Evolutionary conservation across 2,113 vertebrate genomes (phyloP).

Genomic region (Pterocles burchelli): DNA sequence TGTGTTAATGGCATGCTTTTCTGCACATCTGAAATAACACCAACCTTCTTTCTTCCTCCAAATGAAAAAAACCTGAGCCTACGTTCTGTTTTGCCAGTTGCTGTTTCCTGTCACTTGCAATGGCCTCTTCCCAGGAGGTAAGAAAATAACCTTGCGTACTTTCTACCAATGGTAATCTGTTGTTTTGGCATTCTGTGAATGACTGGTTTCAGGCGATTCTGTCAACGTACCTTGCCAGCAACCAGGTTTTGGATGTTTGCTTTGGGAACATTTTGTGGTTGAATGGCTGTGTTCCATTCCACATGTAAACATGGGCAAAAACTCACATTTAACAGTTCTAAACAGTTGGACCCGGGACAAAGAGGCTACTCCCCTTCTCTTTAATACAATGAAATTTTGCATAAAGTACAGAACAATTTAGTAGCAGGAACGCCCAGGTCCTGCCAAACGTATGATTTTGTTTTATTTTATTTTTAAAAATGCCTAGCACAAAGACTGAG

Average conservation of each 20-base stretch:
- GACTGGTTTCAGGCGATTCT: conserved; percentile 28
- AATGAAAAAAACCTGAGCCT: not conserved
- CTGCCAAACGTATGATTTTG: conserved; percentile 44
- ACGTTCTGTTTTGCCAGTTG: not conserved
- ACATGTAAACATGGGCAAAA: conserved; percentile 69
- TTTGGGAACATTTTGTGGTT: conserved; percentile 69
- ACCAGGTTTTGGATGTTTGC: conserved; percentile 70
- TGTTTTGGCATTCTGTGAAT: conserved; percentile 32
- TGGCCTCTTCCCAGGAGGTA: conserved; percentile 24
- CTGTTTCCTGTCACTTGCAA: conserved; percentile 8
- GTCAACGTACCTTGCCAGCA: conserved; percentile 47
- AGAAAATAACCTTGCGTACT: conserved; percentile 27
- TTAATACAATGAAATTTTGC: conserved; percentile 1
- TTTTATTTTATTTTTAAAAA: conserved; percentile 52
- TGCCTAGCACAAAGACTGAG: conserved; percentile 16
- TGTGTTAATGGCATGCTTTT: not conserved
- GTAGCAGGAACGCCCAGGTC: not conserved
- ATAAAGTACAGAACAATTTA: conserved; percentile 18
- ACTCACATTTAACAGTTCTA: conserved; percentile 59
- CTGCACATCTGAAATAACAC: conserved; percentile 24
- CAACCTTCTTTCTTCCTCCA: not conserved
- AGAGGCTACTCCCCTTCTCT: conserved; percentile 29
- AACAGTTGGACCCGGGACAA: conserved; percentile 63
- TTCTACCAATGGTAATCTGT: conserved; percentile 7
- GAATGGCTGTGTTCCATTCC: conserved; percentile 61